A percentile compares a stretch with the other conserved stretches of the same genome.
These are phyloP conservation scores for Philotrypesis tridentata DNA, from an alignment of 1,140 invertebrate species.

Conservation along the genomic window DNA sequence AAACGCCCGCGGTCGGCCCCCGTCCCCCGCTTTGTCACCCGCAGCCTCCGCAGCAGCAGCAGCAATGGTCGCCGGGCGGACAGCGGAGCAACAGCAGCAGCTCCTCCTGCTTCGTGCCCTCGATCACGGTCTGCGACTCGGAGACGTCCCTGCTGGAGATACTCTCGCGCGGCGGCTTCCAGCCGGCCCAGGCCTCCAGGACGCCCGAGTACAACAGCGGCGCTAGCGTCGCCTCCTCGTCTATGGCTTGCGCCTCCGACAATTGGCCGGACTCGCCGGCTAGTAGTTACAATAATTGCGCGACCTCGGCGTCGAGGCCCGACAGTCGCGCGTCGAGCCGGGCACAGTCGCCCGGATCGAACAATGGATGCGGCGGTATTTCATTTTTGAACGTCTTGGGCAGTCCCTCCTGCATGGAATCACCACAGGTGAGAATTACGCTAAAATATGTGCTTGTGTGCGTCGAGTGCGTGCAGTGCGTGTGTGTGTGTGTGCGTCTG, in stretches of 20 bases:
- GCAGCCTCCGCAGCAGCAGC: constrained; percentile 10
- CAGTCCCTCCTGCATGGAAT: constrained; percentile 54
- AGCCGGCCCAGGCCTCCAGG: constrained; percentile 49
- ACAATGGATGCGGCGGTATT: constrained; percentile 12
- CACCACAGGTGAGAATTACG: constrained; percentile 51
- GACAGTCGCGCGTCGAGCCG: constrained; percentile 56
- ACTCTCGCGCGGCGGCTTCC: constrained; percentile 49
- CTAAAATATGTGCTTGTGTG: not conserved
- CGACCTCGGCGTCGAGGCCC: constrained; percentile 46
- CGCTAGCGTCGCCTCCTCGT: constrained; percentile 43
- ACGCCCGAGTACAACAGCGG: constrained; percentile 30
- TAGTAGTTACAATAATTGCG: constrained; percentile 48
- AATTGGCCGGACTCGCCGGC: constrained; percentile 57
- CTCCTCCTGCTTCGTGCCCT: constrained; percentile 37
- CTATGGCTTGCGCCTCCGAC: constrained; percentile 49
- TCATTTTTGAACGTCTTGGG: constrained; percentile 46
- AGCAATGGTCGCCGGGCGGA: constrained; percentile 7
- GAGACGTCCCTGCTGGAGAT: constrained; percentile 56
- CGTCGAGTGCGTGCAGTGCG: too few relatives aligned
- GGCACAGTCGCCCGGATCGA: constrained; percentile 54
- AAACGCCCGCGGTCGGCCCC: too few relatives aligned
- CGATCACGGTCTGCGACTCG: constrained; percentile 50
- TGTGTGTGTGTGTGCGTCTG: too few relatives aligned
- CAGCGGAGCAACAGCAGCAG: not conserved
- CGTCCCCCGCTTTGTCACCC: too few relatives aligned